A percentile compares a stretch with the other conserved stretches of the same genome.
Conservation (phyloP, 2,113 vertebrate genomes). For the Holacanthus passer region DNA sequence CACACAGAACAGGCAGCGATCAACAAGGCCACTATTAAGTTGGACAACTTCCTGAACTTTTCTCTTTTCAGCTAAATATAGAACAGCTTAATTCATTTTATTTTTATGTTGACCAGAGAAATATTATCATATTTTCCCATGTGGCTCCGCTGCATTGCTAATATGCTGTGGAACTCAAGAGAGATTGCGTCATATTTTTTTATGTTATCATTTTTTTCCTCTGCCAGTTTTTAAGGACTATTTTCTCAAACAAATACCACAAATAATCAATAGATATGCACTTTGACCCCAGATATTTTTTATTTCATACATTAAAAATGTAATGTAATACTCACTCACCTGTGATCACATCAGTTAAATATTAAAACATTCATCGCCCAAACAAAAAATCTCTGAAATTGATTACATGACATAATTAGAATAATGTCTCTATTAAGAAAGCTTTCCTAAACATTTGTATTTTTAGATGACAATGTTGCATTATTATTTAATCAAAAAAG, state of each 20-base stretch:
- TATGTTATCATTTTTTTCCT: not conserved
- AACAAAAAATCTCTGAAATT: not conserved
- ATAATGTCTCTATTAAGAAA: not conserved
- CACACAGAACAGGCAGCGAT: constrained; percentile 75
- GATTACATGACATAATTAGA: not conserved
- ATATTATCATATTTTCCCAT: constrained; percentile 53
- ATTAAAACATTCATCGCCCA: not conserved
- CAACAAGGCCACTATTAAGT: constrained; percentile 78
- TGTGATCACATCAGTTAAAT: not conserved
- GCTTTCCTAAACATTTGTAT: not conserved
- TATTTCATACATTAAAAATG: constrained; percentile 1
- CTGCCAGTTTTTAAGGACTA: constrained; percentile 2
- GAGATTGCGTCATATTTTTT: constrained; percentile 23
- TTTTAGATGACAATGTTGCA: not conserved
- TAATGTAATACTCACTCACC: not conserved
- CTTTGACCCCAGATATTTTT: not conserved
- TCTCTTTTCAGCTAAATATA: constrained; percentile 74
- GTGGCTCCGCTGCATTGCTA: constrained; percentile 35
- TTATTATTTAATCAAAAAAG: not conserved
- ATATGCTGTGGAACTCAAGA: constrained; percentile 31
- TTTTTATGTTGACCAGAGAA: constrained; percentile 41
- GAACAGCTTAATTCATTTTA: constrained; percentile 65
- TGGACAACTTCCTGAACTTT: constrained; percentile 80
- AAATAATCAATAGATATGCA: not conserved
- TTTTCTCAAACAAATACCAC: constrained; percentile 4